These are phyloP conservation scores for Artibeus lituratus DNA, from an alignment of 2,797 vertebrate species.

Conservation along the genomic window DNA sequence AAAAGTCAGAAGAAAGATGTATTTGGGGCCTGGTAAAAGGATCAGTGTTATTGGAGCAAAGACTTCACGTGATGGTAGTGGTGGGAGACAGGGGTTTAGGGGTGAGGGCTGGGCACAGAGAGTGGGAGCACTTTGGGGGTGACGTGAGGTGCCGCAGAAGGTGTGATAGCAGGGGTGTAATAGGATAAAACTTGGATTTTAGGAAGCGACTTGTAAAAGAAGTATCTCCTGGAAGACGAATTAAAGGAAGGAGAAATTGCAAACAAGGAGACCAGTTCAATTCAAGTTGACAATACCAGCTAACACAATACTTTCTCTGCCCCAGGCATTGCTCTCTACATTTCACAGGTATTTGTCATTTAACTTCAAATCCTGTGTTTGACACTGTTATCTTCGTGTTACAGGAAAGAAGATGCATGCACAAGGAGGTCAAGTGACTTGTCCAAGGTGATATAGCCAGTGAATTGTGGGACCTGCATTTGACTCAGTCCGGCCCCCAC, in stretches of 20 bases:
- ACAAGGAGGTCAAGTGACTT: background rate
- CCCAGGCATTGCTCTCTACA: background rate
- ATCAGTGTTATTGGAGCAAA: background rate
- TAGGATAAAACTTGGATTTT: slow-evolving; percentile 19
- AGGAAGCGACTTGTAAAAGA: background rate
- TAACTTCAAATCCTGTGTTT: background rate
- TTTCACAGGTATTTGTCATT: background rate
- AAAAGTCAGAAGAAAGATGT: background rate
- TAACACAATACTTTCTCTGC: background rate
- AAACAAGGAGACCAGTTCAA: background rate
- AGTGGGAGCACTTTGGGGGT: background rate
- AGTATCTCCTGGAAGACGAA: background rate
- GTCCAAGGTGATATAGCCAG: background rate
- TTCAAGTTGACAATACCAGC: background rate
- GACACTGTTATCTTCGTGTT: background rate
- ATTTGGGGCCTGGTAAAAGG: background rate
- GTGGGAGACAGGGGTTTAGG: background rate
- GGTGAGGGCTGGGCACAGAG: background rate
- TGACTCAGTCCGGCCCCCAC: background rate
- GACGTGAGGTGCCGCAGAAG: background rate
- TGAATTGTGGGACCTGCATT: background rate
- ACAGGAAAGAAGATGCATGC: background rate
- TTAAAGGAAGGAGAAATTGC: background rate
- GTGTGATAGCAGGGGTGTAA: background rate
- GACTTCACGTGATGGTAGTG: background rate